Conservation (phyloP, 2,113 vertebrate genomes). For the Callorhinus ursinus region DNA sequence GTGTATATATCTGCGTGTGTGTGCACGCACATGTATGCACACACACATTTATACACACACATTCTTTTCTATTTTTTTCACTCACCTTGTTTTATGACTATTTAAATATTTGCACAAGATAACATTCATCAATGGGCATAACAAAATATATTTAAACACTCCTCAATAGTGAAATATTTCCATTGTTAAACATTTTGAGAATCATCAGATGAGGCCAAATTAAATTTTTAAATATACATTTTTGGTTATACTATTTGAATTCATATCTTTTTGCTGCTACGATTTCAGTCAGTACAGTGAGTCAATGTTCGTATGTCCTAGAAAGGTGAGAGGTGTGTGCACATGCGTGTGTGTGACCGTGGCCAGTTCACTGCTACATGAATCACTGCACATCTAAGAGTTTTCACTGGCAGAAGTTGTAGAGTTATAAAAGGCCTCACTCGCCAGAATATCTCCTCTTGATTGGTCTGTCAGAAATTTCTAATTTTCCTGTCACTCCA, state of each 20-base stretch:
- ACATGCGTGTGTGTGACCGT: fast-evolving
- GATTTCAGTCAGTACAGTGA: not conserved
- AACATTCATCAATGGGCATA: not conserved
- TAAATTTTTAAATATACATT: not conserved
- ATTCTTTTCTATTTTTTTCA: not conserved
- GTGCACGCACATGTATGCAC: fast-evolving
- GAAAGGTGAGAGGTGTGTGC: not conserved
- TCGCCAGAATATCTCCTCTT: constrained; percentile 38
- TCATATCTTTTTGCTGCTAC: not conserved
- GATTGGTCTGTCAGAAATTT: constrained; percentile 53
- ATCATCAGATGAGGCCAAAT: not conserved
- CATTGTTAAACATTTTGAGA: not conserved
- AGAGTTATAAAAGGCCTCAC: not conserved
- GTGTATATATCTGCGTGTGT: not conserved
- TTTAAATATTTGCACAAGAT: not conserved
- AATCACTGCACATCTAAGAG: not conserved
- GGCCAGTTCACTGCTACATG: not conserved
- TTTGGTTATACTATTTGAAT: not conserved
- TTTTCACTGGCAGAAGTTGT: not conserved
- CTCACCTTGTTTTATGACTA: not conserved
- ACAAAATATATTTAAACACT: not conserved
- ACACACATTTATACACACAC: not conserved
- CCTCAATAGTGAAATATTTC: not conserved
- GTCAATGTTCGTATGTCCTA: not conserved
- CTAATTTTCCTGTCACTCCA: constrained; percentile 55